Percentiles rank a stretch among this genome's conserved stretches.
These are phyloP conservation scores for Macrotis lagotis DNA, from an alignment of 2,113 vertebrate species.

Conservation along the genomic window DNA sequence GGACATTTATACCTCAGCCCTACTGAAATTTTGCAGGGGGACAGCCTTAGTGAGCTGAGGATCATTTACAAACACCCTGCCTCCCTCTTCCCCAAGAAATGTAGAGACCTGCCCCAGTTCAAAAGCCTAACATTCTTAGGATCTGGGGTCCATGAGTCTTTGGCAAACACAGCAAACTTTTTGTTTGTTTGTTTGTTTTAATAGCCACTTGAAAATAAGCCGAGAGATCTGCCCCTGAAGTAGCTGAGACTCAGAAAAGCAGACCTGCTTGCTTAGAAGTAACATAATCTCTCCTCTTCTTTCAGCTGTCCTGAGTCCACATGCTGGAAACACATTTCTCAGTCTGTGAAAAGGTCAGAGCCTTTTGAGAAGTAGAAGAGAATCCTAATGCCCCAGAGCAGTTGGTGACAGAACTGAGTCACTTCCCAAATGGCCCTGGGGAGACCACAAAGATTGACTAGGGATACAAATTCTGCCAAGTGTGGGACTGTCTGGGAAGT, in stretches of 20 bases:
- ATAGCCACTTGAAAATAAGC: background rate
- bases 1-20: background rate
- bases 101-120: background rate
- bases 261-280: constrained; percentile 8
- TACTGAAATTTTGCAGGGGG: constrained; percentile 15
- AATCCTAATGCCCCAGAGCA: constrained; percentile 38
- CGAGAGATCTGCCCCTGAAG: background rate
- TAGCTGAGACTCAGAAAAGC: background rate
- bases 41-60: background rate
- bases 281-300: constrained; percentile 52
- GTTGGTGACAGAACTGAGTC: background rate
- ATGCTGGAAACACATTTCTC: constrained; percentile 54
- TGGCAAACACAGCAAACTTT: background rate
- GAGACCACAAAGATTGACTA: no score
- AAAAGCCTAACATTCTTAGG: background rate
- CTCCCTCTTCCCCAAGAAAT: background rate
- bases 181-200: background rate
- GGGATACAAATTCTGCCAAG: background rate
- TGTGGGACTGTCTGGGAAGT: background rate
- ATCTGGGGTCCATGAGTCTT: background rate
- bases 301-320: constrained; percentile 9
- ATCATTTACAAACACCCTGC: background rate
- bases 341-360: constrained; percentile 56
- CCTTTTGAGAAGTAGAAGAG: background rate
- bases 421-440: background rate